These are phyloP conservation scores for Meganola albula DNA, from an alignment of 2,888 invertebrate species.

Conservation along the genomic window DNA sequence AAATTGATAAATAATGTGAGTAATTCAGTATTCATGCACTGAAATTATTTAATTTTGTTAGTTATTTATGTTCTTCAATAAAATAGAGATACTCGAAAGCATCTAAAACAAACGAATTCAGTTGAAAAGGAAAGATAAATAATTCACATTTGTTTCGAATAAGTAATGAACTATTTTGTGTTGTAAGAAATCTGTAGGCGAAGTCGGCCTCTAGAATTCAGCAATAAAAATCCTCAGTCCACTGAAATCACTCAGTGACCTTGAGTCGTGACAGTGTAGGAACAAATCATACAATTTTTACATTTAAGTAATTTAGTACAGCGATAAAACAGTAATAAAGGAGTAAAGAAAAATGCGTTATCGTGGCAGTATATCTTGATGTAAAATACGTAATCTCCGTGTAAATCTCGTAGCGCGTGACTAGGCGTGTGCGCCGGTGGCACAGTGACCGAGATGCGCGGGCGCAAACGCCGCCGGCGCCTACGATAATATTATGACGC, in stretches of 20 bases:
- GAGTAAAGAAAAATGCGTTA: slow-evolving; percentile 8
- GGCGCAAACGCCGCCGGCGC: slow-evolving; percentile 32
- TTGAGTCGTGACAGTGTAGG: slow-evolving; percentile 22
- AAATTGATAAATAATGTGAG: no score
- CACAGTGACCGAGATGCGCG: slow-evolving; percentile 58
- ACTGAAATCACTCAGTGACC: slow-evolving; percentile 9
- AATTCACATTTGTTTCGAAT: no score
- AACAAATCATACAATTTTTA: slow-evolving; percentile 15
- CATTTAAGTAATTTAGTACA: slow-evolving; percentile 15
- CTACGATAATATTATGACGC: slow-evolving; percentile 34
- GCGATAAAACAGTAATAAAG: slow-evolving; percentile 12
- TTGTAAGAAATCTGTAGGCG: slow-evolving; percentile 4
- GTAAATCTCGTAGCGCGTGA: slow-evolving; percentile 37
- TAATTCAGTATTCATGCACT: no score
- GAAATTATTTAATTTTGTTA: no score
- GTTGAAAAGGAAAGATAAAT: no score
- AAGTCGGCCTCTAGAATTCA: slow-evolving; percentile 9
- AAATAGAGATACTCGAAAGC: no score
- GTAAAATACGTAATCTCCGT: slow-evolving; percentile 24
- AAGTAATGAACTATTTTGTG: no score
- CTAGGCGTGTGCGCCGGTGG: slow-evolving; percentile 42
- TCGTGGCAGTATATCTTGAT: slow-evolving; percentile 12
- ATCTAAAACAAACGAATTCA: no score
- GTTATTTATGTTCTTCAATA: no score
- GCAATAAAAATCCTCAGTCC: background rate